These are phyloP conservation scores for Sorex fumeus DNA, from an alignment of 2,113 vertebrate species.

Conservation along the genomic window DNA sequence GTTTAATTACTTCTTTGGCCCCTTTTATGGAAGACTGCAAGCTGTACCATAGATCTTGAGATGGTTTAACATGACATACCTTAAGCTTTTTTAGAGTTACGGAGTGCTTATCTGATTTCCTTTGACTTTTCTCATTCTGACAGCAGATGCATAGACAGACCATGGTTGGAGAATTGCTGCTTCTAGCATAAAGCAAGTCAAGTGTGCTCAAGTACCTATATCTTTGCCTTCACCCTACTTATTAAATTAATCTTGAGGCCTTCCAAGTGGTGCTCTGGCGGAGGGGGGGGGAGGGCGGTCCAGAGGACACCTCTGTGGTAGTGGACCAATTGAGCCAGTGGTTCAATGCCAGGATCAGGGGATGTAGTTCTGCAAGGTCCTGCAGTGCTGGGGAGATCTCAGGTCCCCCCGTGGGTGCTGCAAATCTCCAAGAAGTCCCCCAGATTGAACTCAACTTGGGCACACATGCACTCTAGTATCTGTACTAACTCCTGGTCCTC, in stretches of 20 bases:
- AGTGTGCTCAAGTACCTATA: not conserved
- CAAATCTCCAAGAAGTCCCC: no score
- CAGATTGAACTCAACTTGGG: no score
- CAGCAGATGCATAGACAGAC: not conserved
- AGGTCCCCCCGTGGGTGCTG: no score
- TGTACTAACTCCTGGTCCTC: no score
- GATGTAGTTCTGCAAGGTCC: no score
- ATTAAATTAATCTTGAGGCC: not conserved
- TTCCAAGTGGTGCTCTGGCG: not conserved
- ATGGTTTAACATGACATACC: not conserved
- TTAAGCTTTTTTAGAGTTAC: not conserved
- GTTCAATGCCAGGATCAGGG: no score
- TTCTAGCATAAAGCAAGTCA: not conserved
- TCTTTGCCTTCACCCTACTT: not conserved
- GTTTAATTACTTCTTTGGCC: not conserved
- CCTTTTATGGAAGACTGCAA: not conserved
- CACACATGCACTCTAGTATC: no score
- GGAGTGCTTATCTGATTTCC: not conserved
- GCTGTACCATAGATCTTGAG: not conserved
- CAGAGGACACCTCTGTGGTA: no score
- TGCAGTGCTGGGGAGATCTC: no score
- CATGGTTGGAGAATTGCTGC: not conserved
- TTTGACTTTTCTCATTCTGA: constrained; percentile 7
- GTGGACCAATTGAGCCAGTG: no score
- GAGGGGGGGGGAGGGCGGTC: no score